phyloP scores from a whole-genome alignment of 2,888 invertebrate genomes.

The Slavum lentiscoides region DNA sequence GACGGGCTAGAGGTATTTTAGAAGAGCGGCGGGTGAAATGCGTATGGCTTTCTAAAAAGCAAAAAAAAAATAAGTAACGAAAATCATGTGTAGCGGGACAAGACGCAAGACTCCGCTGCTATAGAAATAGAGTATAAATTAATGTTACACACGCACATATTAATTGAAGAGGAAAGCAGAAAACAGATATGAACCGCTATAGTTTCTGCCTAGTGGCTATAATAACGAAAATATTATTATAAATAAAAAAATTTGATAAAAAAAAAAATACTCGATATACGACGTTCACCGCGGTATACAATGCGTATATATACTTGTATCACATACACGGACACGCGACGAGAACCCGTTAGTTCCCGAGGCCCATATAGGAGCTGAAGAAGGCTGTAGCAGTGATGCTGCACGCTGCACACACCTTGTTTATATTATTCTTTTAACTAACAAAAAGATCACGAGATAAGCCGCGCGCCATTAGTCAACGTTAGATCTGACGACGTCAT shows the following conservation, averaged over 20 bases:
- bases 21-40: too few species aligned
- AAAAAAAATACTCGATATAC: conserved; percentile 12
- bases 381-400: conserved; percentile 8
- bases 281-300: conserved; percentile 24
- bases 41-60: too few species aligned
- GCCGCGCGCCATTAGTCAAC: conserved; percentile 52
- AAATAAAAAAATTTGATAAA: conserved; percentile 4
- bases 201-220: too few species aligned
- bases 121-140: too few species aligned
- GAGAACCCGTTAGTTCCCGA: conserved; percentile 43
- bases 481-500: conserved; percentile 51
- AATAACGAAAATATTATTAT: too few species aligned
- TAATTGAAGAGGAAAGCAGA: too few species aligned
- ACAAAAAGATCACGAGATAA: conserved; percentile 52
- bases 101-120: too few species aligned
- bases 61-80: too few species aligned
- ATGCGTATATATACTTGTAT: neutral
- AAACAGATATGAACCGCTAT: too few species aligned
- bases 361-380: conserved; percentile 45
- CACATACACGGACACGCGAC: neutral
- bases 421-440: conserved; percentile 49
- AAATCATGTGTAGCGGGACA: too few species aligned
- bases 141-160: too few species aligned
- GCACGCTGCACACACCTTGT: conserved; percentile 48
- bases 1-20: too few species aligned